Conservation (phyloP, 1,140 invertebrate genomes). For the Teleogryllus occipitalis region DNA sequence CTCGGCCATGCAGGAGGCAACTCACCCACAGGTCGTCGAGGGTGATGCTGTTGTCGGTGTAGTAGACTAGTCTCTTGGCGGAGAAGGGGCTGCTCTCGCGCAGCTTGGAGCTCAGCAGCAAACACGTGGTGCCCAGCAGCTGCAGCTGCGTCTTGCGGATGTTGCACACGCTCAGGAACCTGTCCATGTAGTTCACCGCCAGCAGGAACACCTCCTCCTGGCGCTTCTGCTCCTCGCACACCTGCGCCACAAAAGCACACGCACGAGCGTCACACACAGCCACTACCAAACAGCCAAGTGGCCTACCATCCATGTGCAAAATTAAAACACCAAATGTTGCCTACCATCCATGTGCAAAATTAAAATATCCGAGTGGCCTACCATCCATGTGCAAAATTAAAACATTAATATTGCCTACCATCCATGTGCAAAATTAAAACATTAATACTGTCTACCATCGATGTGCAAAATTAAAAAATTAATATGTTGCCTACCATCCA, state of each 20-base stretch:
- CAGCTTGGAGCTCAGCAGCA: conserved; percentile 85
- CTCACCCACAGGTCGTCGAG: conserved; percentile 77
- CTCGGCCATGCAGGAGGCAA: too few relatives aligned
- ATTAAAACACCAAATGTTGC: not conserved
- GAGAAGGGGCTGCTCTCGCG: conserved; percentile 71
- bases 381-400: too few relatives aligned
- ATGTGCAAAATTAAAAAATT: too few relatives aligned
- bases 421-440: too few relatives aligned
- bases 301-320: not conserved
- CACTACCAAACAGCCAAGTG: not conserved
- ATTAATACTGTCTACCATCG: too few relatives aligned
- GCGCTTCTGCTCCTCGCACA: conserved; percentile 83
- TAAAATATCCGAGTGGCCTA: too few relatives aligned
- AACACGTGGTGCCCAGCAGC: conserved; percentile 77
- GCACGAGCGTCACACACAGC: not conserved
- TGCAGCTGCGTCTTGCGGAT: conserved; percentile 78
- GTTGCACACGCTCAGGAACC: conserved; percentile 73
- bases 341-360: not conserved
- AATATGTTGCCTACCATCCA: too few relatives aligned
- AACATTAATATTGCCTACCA: too few relatives aligned
- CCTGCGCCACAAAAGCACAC: conserved; percentile 50
- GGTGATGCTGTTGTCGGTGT: conserved; percentile 86
- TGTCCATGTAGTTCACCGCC: conserved; percentile 86
- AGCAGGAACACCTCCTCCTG: conserved; percentile 87
- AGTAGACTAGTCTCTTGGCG: conserved; percentile 74